Conservation (phyloP, 2,797 vertebrate species). For the Myioborus miniatus region DNA sequence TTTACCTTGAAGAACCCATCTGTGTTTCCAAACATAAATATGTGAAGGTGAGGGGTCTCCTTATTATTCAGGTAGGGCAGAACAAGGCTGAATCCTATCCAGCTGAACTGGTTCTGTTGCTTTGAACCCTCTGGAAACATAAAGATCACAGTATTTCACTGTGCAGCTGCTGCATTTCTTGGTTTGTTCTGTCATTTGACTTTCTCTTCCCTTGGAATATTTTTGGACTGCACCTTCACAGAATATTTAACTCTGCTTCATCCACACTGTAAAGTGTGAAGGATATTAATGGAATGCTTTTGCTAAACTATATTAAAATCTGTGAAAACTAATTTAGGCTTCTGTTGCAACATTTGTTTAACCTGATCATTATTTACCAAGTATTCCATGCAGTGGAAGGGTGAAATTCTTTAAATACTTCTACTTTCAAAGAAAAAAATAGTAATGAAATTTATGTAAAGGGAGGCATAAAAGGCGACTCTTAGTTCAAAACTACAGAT, state of each 20-base stretch:
- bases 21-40: not conserved
- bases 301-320: not conserved
- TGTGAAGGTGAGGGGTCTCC: not conserved
- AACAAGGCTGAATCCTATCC: not conserved
- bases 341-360: not conserved
- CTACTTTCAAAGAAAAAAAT: not conserved
- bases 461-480: not conserved
- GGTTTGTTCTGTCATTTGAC: not conserved
- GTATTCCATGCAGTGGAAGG: not conserved
- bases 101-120: not conserved
- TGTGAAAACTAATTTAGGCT: not conserved
- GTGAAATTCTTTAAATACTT: not conserved
- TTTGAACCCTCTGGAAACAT: not conserved
- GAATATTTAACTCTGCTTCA: not conserved
- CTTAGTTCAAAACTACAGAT: not conserved
- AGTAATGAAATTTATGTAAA: not conserved
- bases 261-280: not conserved
- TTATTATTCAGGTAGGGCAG: not conserved
- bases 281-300: not conserved
- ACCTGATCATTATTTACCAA: not conserved
- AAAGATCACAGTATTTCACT: not conserved
- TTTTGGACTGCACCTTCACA: not conserved
- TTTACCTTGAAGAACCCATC: not conserved
- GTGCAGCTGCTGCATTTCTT: not conserved
- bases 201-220: not conserved